Conservation (phyloP, 2,113 vertebrate genomes). For the Meleagris gallopavo region DNA sequence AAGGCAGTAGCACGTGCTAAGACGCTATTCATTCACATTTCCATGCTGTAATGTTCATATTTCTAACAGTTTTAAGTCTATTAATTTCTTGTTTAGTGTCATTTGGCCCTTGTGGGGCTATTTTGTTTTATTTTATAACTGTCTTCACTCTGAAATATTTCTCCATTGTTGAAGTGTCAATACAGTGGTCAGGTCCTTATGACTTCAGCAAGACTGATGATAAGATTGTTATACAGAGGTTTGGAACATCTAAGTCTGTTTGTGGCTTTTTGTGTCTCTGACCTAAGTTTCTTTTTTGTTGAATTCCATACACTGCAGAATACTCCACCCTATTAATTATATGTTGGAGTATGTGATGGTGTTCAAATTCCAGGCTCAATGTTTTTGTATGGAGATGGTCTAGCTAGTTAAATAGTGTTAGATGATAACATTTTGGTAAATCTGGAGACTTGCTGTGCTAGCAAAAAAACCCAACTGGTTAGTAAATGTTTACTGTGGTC, state of each 20-base stretch:
- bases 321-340: too few relatives aligned
- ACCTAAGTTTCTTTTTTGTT: not conserved
- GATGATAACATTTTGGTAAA: not conserved
- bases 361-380: not conserved
- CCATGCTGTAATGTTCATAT: not conserved
- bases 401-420: not conserved
- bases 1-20: not conserved
- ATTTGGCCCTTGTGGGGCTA: not conserved
- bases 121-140: not conserved
- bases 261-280: not conserved
- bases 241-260: not conserved
- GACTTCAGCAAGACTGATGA: not conserved
- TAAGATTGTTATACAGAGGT: not conserved
- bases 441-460: not conserved
- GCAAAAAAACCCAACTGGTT: not conserved
- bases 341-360: not conserved
- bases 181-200: not conserved
- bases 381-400: not conserved
- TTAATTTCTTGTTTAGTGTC: not conserved
- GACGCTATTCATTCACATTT: not conserved
- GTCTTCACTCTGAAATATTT: not conserved
- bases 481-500: not conserved
- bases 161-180: not conserved
- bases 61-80: not conserved
- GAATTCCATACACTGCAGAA: not conserved